A percentile compares a stretch with the other conserved stretches of the same genome.
Evolutionary conservation across 2,888 invertebrate species (phyloP).

Genomic region (Odontocolon sp.): DNA sequence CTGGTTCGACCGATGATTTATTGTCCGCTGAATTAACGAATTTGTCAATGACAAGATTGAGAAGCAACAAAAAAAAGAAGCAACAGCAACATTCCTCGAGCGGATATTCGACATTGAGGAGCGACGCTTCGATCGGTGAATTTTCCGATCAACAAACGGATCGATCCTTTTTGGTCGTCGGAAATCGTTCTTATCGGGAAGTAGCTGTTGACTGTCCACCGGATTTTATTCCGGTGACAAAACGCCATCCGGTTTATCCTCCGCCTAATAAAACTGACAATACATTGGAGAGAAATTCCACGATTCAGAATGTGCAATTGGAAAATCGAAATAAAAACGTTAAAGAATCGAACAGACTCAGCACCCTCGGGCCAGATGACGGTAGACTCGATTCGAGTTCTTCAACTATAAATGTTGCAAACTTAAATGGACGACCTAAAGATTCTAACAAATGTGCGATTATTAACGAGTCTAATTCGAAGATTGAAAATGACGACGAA

Average conservation of each 20-base stretch:
- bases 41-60: constrained; percentile 46
- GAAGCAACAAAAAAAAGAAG: constrained; percentile 71
- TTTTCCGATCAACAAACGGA: constrained; percentile 63
- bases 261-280: constrained; percentile 72
- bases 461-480: no score
- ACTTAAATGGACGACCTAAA: not conserved
- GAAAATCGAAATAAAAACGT: constrained; percentile 47
- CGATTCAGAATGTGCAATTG: constrained; percentile 60
- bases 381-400: not conserved
- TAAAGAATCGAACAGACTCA: constrained; percentile 6
- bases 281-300: constrained; percentile 32
- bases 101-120: constrained; percentile 77
- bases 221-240: constrained; percentile 77
- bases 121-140: constrained; percentile 74
- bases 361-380: not conserved
- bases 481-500: constrained; percentile 31
- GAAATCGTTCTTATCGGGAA: constrained; percentile 74
- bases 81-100: constrained; percentile 74
- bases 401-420: not conserved
- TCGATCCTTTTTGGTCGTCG: constrained; percentile 72
- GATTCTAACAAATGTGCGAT: not conserved
- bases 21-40: constrained; percentile 62
- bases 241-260: constrained; percentile 79
- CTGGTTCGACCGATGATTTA: constrained; percentile 75
- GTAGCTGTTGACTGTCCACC: constrained; percentile 79